Evolutionary conservation across 2,113 vertebrate species (phyloP), one percentile per base, ranked within the genome.

Genomic region (Nestor notabilis): DNA sequence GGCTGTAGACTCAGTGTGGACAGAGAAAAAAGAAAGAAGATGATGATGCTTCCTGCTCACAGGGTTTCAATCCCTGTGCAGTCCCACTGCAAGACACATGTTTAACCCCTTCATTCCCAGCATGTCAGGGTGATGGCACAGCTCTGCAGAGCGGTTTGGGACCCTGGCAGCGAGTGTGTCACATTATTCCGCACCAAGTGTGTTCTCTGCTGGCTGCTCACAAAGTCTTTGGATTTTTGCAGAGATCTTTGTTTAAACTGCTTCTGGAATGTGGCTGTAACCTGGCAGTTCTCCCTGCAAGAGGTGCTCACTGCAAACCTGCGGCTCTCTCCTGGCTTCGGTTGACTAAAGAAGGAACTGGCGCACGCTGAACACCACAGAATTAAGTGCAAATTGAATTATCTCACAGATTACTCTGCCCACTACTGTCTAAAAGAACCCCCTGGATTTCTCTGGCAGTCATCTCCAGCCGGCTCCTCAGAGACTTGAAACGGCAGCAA

Each of bases 81-180:
- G 33, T 39, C 56, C 56, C 4, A 0, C 17, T n/a, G 46, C 53
- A 17, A 3, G 43, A 1, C n/a, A 20, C 41, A 0, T 1, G 9
- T 7, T 29, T 23, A 27, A 14, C 13, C 11, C 35, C 33, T 13
- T 9, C 1, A 2, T 27, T 28, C 10, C 6, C 46, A 4, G 13
- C 0, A 8, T 6, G 39, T 46, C 5, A 71, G 50, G 47, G 1
- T 3, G 41, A 7, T 5, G 28, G 29, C 9, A 1, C 4, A 33
- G 77, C 58, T 49, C 17, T 23, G 49, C 47, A 12, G n/a, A 20
- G 13, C 2, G 3, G 3, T 4, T 21, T 35, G 64, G 9, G 55
- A 39, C 49, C 25, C 3, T 7, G 23, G 47, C 15, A 58, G 39
- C 1, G 37, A 41, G 65, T 1, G 0, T 13, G 43, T 18, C 4